Evolutionary conservation across 2,113 vertebrate species (phyloP), one percentile per base, ranked within the genome.

Genomic region (Lampris megalopsis): DNA sequence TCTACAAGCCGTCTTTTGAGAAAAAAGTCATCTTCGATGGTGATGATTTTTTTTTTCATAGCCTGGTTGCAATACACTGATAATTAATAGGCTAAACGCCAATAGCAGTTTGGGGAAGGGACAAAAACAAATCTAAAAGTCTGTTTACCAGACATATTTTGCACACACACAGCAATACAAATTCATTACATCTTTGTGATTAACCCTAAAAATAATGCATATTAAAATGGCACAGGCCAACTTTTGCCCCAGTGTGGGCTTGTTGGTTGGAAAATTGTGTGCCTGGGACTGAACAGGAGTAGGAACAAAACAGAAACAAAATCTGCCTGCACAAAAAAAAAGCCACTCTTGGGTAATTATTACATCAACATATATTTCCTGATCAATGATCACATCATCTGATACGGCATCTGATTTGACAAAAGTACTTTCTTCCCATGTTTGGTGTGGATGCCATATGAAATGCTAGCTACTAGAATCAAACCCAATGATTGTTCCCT

Each of bases 401-500:
- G 11, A 42, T 79, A 59, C 13, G 5, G 45, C 59, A 85, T 73
- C 66, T 71, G 65, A 65, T 65, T n/a, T n/a, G n/a, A n/a, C n/a
- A n/a, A n/a, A n/a, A n/a, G n/a, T n/a, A 60, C 63, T 59, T 48
- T 10, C 13, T 10, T 38, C 38, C 54, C 1, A 2, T 79, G 66
- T 64, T 59, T 5, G 0, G n/a, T 5, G 24, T 6, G 4, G 24
- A 40, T 3, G 8, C 41, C 2, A 1, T 43, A 82, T 70, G 57
- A 5, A 82, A 76, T 24, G 43, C 49, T 38, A 48, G 43, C 53
- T 50, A 64, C 45, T 45, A 57, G 79, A 82, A 81, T 87, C 81
- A 85, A 84, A 90, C 85, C 87, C 79, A 76, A 81, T 61, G 68
- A 72, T 65, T 89, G 83, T 86, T 80, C 79, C 80, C 75, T 42